These are phyloP conservation scores for Zosterops hypoxanthus DNA, from an alignment of 2,113 vertebrate genomes.

Conservation along the genomic window DNA sequence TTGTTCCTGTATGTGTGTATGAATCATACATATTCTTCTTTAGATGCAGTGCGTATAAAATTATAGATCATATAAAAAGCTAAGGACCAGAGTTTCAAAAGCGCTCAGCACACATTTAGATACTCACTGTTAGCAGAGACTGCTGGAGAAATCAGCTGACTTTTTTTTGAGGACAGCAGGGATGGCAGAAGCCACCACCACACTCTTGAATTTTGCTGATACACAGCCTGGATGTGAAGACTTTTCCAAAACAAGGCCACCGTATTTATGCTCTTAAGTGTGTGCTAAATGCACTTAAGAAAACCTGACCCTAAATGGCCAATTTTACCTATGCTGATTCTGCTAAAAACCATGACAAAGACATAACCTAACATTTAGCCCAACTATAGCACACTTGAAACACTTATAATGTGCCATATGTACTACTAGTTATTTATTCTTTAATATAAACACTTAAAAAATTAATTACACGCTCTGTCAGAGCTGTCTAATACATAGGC, in stretches of 20 bases:
- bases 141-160: background rate
- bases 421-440: conserved; percentile 56
- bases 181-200: background rate
- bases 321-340: background rate
- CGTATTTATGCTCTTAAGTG: background rate
- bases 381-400: background rate
- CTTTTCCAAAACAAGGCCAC: background rate
- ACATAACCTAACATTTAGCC: background rate
- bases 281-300: background rate
- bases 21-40: conserved; percentile 36
- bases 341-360: background rate
- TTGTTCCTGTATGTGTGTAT: background rate
- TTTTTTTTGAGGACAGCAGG: background rate
- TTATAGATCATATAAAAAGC: conserved; percentile 14
- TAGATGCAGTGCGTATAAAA: background rate
- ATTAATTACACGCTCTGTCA: conserved; percentile 72
- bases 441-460: conserved; percentile 63
- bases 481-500: conserved; percentile 57
- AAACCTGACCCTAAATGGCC: background rate
- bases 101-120: background rate
- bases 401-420: background rate
- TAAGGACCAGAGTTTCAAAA: background rate
- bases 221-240: background rate
- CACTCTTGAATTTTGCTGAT: background rate
- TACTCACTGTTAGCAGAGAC: background rate